These are phyloP conservation scores for Nephila pilipes DNA, from an alignment of 1,140 invertebrate species.

Conservation along the genomic window DNA sequence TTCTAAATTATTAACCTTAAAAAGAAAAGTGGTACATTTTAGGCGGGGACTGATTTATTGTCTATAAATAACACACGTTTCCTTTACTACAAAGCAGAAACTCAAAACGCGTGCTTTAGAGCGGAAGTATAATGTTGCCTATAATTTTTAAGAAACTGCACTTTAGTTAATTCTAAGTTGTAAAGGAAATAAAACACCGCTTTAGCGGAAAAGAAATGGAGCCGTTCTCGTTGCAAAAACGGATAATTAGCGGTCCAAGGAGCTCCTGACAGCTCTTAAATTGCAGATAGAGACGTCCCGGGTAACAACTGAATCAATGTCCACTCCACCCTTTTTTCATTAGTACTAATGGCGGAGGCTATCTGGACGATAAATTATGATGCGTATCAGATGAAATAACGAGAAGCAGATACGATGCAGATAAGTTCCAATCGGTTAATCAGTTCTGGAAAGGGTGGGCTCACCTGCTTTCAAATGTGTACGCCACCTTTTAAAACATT, in stretches of 20 bases:
- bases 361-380: constrained; percentile 71
- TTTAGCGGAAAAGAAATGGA: background rate
- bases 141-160: constrained; percentile 13
- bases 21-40: background rate
- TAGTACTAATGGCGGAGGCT: constrained; percentile 74
- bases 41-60: background rate
- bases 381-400: constrained; percentile 68
- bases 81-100: background rate
- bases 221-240: background rate
- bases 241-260: constrained; percentile 30
- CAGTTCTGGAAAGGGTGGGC: constrained; percentile 53
- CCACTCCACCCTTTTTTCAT: constrained; percentile 75
- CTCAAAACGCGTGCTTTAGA: background rate
- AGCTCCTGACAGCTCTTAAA: constrained; percentile 66
- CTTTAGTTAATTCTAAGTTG: background rate
- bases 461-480: background rate
- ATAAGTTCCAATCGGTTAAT: constrained; percentile 64
- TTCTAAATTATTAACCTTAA: background rate
- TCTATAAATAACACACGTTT: background rate
- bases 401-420: constrained; percentile 53
- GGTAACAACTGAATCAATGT: constrained; percentile 69
- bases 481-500: constrained; percentile 61
- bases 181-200: constrained; percentile 23
- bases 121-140: background rate
- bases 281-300: constrained; percentile 56